These are phyloP conservation scores for Troides oblongomaculatus DNA, from an alignment of 2,888 invertebrate genomes.

Conservation along the genomic window DNA sequence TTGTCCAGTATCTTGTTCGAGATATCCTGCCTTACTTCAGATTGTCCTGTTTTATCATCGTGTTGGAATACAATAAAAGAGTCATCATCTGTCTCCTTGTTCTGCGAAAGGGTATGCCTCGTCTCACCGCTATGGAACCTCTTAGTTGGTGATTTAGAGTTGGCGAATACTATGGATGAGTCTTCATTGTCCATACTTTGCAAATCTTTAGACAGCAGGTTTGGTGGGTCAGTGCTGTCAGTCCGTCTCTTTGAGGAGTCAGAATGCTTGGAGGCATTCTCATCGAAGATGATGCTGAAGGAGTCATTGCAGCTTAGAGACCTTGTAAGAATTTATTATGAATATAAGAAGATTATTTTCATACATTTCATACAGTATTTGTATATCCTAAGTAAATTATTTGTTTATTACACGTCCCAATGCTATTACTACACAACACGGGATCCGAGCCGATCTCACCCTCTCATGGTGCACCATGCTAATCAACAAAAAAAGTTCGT, in stretches of 20 bases:
- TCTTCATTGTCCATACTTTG: constrained; percentile 50
- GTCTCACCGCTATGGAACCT: constrained; percentile 12
- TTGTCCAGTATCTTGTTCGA: constrained; percentile 59
- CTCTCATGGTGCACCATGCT: too few relatives aligned
- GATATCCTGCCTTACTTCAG: constrained; percentile 43
- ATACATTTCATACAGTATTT: too few relatives aligned
- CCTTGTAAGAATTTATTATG: constrained; percentile 38
- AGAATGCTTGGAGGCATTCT: constrained; percentile 47
- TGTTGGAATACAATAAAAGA: constrained; percentile 66
- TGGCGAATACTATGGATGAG: constrained; percentile 63
- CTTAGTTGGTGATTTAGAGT: constrained; percentile 37
- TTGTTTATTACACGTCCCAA: too few relatives aligned
- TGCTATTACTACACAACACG: too few relatives aligned
- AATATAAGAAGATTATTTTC: background rate
- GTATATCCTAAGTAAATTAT: background rate
- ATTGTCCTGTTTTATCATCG: constrained; percentile 33
- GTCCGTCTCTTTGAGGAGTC: constrained; percentile 19
- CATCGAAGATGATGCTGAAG: constrained; percentile 69
- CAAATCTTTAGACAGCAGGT: constrained; percentile 41
- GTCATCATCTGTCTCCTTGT: constrained; percentile 46
- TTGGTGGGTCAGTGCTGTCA: constrained; percentile 35
- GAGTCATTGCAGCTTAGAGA: constrained; percentile 74
- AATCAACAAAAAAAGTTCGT: too few relatives aligned
- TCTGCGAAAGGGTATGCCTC: constrained; percentile 10
- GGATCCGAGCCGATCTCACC: too few relatives aligned